Evolutionary conservation across 2,113 vertebrate species (phyloP).

Genomic region (Peromyscus polionotus): DNA sequence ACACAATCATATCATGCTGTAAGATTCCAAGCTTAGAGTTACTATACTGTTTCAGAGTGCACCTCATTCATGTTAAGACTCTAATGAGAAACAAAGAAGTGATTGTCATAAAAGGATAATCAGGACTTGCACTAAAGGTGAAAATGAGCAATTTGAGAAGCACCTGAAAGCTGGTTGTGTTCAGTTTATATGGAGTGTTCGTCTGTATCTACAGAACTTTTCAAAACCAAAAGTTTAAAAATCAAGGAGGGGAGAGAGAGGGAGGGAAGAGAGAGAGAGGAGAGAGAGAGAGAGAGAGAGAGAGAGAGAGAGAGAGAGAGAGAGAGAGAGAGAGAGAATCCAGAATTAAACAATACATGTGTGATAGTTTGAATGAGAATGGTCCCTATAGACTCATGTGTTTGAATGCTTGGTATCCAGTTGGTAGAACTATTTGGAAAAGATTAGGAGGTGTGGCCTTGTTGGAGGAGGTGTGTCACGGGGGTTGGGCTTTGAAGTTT

Average conservation of each 20-base stretch:
- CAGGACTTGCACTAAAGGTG: not conserved
- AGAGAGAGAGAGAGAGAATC: not conserved
- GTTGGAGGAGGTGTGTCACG: not conserved
- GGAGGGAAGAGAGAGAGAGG: too few relatives aligned
- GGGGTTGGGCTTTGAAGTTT: too few relatives aligned
- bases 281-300: too few relatives aligned
- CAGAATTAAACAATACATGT: not conserved
- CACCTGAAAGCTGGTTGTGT: not conserved
- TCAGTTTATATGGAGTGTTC: not conserved
- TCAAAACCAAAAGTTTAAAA: not conserved
- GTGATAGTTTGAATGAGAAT: not conserved
- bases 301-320: too few relatives aligned
- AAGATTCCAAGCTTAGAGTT: not conserved
- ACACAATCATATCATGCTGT: not conserved
- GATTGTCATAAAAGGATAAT: not conserved
- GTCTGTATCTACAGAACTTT: not conserved
- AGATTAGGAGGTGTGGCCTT: not conserved
- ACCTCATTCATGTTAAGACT: not conserved
- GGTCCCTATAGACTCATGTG: not conserved
- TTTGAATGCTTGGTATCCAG: not conserved
- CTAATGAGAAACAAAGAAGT: not conserved
- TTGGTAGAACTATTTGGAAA: not conserved
- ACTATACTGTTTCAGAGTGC: not conserved
- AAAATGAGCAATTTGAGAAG: not conserved
- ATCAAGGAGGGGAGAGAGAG: not conserved